Conservation (phyloP, 2,888 invertebrate genomes). For the Calliphora vomitoria region DNA sequence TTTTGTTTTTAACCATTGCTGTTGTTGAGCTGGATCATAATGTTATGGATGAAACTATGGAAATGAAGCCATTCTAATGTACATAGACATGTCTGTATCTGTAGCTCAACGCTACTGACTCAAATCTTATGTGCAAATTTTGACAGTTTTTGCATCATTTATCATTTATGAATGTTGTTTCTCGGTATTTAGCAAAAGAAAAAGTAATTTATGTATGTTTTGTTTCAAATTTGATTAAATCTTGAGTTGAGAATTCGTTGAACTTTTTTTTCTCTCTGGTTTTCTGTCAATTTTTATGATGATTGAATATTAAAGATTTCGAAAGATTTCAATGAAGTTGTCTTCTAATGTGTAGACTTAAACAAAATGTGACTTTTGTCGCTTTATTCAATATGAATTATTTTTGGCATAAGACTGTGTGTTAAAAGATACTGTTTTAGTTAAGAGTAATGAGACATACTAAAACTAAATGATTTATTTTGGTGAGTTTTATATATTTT, state of each 20-base stretch:
- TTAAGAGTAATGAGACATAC: too few relatives aligned
- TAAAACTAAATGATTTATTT: too few relatives aligned
- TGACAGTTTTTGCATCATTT: conserved; percentile 71
- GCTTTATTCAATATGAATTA: background rate
- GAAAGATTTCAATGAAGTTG: background rate
- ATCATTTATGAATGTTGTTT: conserved; percentile 58
- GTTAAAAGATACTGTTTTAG: too few relatives aligned
- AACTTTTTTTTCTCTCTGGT: conserved; percentile 5
- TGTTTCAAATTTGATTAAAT: conserved; percentile 56
- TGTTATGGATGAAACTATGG: too few relatives aligned
- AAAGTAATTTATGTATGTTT: conserved; percentile 28
- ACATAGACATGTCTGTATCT: background rate
- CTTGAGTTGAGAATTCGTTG: conserved; percentile 37
- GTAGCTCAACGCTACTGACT: conserved; percentile 33
- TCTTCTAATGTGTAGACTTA: background rate
- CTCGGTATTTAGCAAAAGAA: conserved; percentile 48
- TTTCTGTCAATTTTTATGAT: conserved; percentile 38
- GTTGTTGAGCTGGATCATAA: too few relatives aligned
- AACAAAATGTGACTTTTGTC: background rate
- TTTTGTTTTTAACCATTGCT: too few relatives aligned
- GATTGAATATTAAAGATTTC: conserved; percentile 29
- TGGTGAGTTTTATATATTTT: too few relatives aligned
- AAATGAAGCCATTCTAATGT: too few relatives aligned
- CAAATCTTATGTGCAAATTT: conserved; percentile 64
- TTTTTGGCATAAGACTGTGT: too few relatives aligned